Evolutionary conservation across 2,113 vertebrate genomes (phyloP).

Genomic region (Indri indri): DNA sequence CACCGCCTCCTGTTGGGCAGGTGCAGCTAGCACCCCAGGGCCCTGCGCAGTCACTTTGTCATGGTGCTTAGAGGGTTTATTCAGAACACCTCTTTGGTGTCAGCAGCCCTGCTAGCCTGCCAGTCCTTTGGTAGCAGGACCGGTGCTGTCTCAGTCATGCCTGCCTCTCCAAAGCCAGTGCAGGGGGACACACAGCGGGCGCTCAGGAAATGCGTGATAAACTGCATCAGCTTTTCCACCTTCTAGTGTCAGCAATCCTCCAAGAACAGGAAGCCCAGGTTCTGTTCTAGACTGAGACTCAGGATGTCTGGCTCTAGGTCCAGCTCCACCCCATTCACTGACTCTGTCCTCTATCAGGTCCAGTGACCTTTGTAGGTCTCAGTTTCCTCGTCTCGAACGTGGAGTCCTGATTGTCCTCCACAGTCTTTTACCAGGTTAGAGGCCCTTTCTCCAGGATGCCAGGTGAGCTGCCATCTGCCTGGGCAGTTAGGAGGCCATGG

Average conservation of each 20-base stretch:
- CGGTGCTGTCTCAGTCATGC: not conserved
- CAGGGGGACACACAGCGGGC: rapidly evolving
- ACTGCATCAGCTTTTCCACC: too few relatives aligned
- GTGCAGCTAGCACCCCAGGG: not conserved
- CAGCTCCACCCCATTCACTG: too few relatives aligned
- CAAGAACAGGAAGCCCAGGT: not conserved
- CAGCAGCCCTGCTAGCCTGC: not conserved
- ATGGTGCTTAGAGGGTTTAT: not conserved
- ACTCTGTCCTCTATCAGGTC: too few relatives aligned
- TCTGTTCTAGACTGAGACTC: not conserved
- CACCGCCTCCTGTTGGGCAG: not conserved
- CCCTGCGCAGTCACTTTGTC: rapidly evolving
- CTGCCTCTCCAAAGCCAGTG: not conserved
- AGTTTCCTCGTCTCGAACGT: not conserved
- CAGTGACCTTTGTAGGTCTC: not conserved
- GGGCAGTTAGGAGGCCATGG: not conserved
- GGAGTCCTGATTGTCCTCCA: not conserved
- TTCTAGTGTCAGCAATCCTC: not conserved
- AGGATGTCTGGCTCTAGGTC: not conserved
- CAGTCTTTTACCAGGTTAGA: too few relatives aligned
- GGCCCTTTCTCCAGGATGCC: not conserved
- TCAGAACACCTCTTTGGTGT: not conserved
- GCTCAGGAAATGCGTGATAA: not conserved
- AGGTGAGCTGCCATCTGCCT: not conserved
- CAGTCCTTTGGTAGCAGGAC: not conserved